A percentile compares a stretch with the other conserved stretches of the same genome.
These are phyloP conservation scores for Poeciliopsis retropinna DNA, from an alignment of 2,113 vertebrate genomes.

Conservation along the genomic window DNA sequence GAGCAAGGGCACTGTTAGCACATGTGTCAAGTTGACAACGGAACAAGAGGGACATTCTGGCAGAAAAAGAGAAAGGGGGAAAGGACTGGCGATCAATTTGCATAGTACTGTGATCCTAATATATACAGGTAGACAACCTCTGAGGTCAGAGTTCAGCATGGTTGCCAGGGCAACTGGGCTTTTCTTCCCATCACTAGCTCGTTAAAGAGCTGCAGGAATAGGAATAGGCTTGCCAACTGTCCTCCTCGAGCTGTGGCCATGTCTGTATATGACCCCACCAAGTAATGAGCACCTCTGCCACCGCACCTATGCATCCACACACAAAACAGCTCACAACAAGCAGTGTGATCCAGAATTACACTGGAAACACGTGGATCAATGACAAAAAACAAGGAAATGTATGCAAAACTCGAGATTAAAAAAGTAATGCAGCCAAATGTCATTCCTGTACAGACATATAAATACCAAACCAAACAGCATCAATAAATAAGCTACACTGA, in stretches of 20 bases:
- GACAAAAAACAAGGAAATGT: conserved; percentile 9
- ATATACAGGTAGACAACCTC: conserved; percentile 81
- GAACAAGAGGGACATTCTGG: conserved; percentile 76
- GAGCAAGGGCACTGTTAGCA: conserved; percentile 73
- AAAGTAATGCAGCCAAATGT: neutral
- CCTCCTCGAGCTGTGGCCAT: conserved; percentile 65
- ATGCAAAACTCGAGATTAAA: conserved; percentile 10
- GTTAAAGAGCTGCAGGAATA: conserved; percentile 78
- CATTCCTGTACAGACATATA: neutral
- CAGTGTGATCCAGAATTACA: conserved; percentile 15
- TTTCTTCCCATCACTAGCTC: conserved; percentile 75
- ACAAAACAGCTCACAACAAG: conserved; percentile 23
- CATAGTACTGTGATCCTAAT: conserved; percentile 80
- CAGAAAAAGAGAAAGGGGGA: conserved; percentile 62
- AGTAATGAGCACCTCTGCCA: conserved; percentile 75
- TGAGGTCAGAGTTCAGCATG: conserved; percentile 67
- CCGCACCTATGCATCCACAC: conserved; percentile 22
- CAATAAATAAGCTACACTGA: neutral
- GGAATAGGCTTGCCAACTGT: conserved; percentile 77
- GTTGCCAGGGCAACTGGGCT: conserved; percentile 69
- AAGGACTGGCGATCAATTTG: conserved; percentile 63
- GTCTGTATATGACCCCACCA: conserved; percentile 68
- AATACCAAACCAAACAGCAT: neutral
- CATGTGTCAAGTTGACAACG: conserved; percentile 71
- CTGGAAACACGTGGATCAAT: conserved; percentile 9